Evolutionary conservation across 2,888 invertebrate genomes (phyloP).

Genomic region (Masnerella sp.): DNA sequence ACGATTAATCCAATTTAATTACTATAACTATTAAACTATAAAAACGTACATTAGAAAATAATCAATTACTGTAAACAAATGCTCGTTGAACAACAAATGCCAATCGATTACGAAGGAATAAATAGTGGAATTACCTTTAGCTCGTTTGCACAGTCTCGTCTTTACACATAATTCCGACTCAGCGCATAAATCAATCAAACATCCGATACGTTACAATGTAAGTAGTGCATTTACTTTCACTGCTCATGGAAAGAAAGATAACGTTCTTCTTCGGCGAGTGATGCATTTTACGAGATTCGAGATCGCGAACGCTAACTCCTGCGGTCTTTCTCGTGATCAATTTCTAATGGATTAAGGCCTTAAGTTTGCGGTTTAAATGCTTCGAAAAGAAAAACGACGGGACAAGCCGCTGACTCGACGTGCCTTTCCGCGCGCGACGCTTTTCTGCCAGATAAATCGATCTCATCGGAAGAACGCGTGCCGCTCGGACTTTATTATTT

Average conservation of each 20-base stretch:
- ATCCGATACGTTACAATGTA: slow-evolving; percentile 42
- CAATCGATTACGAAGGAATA: slow-evolving; percentile 11
- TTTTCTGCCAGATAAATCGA: slow-evolving; percentile 51
- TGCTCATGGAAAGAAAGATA: slow-evolving; percentile 55
- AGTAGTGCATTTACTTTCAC: slow-evolving; percentile 57
- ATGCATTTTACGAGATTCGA: slow-evolving; percentile 54
- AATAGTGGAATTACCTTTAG: neutral
- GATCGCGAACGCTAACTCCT: slow-evolving; percentile 36
- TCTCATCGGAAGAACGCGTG: slow-evolving; percentile 36
- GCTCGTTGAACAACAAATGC: too few relatives aligned
- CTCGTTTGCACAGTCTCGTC: too few relatives aligned
- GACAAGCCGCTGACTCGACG: slow-evolving; percentile 60
- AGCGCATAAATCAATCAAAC: slow-evolving; percentile 45
- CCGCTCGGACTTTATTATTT: slow-evolving; percentile 40
- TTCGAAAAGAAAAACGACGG: slow-evolving; percentile 57
- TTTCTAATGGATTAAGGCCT: slow-evolving; percentile 62
- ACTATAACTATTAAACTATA: too few relatives aligned
- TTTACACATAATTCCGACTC: slow-evolving; percentile 22
- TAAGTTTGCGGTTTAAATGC: slow-evolving; percentile 60
- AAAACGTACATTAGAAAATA: too few relatives aligned
- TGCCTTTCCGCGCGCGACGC: slow-evolving; percentile 43
- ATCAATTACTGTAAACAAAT: too few relatives aligned
- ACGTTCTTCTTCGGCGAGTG: slow-evolving; percentile 44
- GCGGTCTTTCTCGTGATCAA: slow-evolving; percentile 56
- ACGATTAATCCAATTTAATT: too few relatives aligned